These are phyloP conservation scores for Coracias cyanogaster DNA, from an alignment of 2,797 vertebrate species.

Conservation along the genomic window DNA sequence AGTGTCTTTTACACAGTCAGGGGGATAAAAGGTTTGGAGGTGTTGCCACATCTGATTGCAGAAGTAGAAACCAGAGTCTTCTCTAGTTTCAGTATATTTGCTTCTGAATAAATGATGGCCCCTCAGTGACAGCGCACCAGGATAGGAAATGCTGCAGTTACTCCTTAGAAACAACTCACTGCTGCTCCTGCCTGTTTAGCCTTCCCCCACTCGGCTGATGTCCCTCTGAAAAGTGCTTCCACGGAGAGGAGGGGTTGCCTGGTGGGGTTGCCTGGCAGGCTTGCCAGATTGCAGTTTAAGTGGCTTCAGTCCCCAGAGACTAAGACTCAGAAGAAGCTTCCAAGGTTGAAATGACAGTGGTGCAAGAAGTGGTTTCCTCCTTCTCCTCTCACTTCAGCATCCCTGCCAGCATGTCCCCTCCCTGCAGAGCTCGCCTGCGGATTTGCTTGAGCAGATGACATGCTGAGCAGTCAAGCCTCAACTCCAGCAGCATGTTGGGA, in stretches of 20 bases:
- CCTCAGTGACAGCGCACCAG: neutral
- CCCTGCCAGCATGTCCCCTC: fast-evolving
- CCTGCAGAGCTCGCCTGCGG: neutral
- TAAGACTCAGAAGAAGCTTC: neutral
- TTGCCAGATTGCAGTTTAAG: conserved; percentile 26
- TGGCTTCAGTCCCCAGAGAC: conserved; percentile 12
- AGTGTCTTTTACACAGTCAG: neutral
- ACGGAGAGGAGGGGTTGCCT: neutral
- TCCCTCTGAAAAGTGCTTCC: neutral
- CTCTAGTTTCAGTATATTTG: neutral
- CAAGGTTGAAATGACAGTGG: neutral
- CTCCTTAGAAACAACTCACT: conserved; percentile 5
- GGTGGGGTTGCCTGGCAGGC: neutral
- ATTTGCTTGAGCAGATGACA: neutral
- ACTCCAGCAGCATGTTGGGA: neutral
- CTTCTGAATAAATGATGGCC: neutral
- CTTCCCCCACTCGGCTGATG: neutral
- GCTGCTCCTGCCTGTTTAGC: neutral
- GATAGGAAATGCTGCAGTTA: neutral
- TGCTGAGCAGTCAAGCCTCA: neutral
- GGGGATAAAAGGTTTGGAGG: neutral
- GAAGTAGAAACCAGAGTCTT: neutral
- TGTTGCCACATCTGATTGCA: neutral
- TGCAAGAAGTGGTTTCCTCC: neutral
- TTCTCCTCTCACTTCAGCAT: neutral